Base-by-base conservation (phyloP, 2,113 vertebrate species). In the Psittacus erithacus region DNA sequence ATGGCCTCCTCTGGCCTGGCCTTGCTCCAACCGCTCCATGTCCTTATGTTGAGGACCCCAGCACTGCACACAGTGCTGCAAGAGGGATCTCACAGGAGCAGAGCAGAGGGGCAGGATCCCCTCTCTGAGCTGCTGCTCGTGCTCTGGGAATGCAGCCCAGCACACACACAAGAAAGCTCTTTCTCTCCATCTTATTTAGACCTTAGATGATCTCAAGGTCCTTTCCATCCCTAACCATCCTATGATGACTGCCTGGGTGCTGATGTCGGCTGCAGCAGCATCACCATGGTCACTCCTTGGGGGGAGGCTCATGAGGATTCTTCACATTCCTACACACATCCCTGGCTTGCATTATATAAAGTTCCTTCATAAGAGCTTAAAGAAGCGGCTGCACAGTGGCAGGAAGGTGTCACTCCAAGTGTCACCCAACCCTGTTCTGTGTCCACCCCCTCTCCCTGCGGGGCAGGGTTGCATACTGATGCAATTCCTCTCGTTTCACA, bases 281-380 rank as follows among this genome's bases (percentile, higher is more conserved):
- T 57, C 17, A 4, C 38, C 43, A 13, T 8, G 35, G 27, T 63
- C 46, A 43, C 55, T 52, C 2, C 0, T 46, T 6, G 2, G 2
- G 1, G 4, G 1, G 3, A 19, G 52, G 28, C 27, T 70, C 25
- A 1, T 1, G 35, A 41, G 53, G 57, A 83, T 77, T 8, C 17
- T 62, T 62, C 35, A 10, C 46, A 74, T 31, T 43, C 64, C 28
- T 5, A 6, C 14, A 39, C 23, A 0, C 79, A 47, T 62, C 38
- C 74, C 47, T 10, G 22, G 11, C 4, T 33, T 18, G 33, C n/a
- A 0, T 85, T 73, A 57, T 31, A 43, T 27, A 47, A 77, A 52
- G 27, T 7, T 16, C 35, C 69, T 81, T 52, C n/a, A 5, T 19
- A 13, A n/a, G 4, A 23, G 5, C 24, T 57, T 69, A 24, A 75